Base-by-base conservation (phyloP, 2,797 vertebrate species). In the Cyprinodon diabolis region DNA sequence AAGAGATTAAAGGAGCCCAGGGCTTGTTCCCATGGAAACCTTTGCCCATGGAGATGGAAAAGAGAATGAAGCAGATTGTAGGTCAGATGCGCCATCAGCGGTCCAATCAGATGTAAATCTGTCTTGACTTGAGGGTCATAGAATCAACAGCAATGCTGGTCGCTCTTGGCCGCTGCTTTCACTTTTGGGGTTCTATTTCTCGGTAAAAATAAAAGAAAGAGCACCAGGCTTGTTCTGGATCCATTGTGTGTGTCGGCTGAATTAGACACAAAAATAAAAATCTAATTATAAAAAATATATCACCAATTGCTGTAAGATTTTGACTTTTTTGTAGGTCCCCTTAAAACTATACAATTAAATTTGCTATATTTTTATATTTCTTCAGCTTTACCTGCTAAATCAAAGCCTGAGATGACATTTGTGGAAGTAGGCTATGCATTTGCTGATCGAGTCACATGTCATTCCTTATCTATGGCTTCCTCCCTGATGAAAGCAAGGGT, bases 11-110 rank as follows among this genome's bases (percentile, higher is more conserved):
- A 86, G 86, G 74, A 88, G 85, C 92, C 87, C 74, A 78, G 87
- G 89, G 86, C 92, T 91, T 86, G 92, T 96, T 96, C 90, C 94
- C 95, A 95, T 96, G 95, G 96, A 94, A 96, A 96, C 95, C 90
- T 78, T 71, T 78, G 86, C 91, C 91, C 86, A 76, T 87, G 89
- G 91, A 95, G 92, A 80, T 75, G 70, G 84, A 79, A 48, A 71
- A 88, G 85, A 47, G 60, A 86, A 84, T 67, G 78, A 75, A 86
- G 90, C 90, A 85, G 81, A 89, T 92, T 96, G 89, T 92, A 91
- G 95, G 95, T 95, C 96, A 96, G 92, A 89, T 83, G 85, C 89
- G 88, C 90, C 91, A 87, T 79, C 84, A 83, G 87, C 68, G 82
- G 81, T 66, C 86, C 89, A 87, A 86, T 93, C 75, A 79, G 79